These are phyloP conservation scores for Monodelphis domestica DNA, from an alignment of 2,797 vertebrate species.

Conservation along the genomic window DNA sequence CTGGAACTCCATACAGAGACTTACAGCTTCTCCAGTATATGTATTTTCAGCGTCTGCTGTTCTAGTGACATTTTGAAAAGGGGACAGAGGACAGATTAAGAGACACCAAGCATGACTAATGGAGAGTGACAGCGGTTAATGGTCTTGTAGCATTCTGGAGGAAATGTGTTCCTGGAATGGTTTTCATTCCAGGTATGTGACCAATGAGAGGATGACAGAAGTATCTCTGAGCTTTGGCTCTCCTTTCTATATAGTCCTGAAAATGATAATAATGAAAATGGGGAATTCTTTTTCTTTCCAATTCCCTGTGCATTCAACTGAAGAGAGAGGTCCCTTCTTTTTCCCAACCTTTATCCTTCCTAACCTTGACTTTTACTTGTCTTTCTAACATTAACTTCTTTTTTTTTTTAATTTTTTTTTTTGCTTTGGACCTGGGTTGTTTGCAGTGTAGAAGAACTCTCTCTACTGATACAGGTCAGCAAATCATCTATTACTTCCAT, in stretches of 20 bases:
- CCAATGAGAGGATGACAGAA: slow-evolving; percentile 28
- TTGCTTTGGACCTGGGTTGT: neutral
- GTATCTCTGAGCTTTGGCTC: slow-evolving; percentile 3
- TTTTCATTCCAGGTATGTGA: neutral
- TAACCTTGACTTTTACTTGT: neutral
- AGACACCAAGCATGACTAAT: neutral
- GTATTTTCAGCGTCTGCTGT: slow-evolving; percentile 12
- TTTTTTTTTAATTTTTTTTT: too few species aligned
- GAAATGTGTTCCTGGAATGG: neutral
- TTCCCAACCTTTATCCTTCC: neutral
- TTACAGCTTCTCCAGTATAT: slow-evolving; percentile 7
- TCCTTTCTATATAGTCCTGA: slow-evolving; percentile 4
- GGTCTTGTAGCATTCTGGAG: slow-evolving; percentile 44
- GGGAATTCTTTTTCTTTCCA: neutral
- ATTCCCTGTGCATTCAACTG: neutral
- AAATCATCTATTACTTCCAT: neutral
- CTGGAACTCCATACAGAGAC: slow-evolving; percentile 50
- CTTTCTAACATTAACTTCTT: too few species aligned
- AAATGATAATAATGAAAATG: slow-evolving; percentile 10
- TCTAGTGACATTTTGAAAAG: slow-evolving; percentile 48
- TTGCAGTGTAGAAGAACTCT: neutral
- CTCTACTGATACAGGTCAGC: neutral
- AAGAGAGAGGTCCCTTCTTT: neutral
- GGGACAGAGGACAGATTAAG: slow-evolving; percentile 51
- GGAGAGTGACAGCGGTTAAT: slow-evolving; percentile 52